Base-by-base conservation (phyloP, 2,797 vertebrate species). In the Avahi laniger region DNA sequence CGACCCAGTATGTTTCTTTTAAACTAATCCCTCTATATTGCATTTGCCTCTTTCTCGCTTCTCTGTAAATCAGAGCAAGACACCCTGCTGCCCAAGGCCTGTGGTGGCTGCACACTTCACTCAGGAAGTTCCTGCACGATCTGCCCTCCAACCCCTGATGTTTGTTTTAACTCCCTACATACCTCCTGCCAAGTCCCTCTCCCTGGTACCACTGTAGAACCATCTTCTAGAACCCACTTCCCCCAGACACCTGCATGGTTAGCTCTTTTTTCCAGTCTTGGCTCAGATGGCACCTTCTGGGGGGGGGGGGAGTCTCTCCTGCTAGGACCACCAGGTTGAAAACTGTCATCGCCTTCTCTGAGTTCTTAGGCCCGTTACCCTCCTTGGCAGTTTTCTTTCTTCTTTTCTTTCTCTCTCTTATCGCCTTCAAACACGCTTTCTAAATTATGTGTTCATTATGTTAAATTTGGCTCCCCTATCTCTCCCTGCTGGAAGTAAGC, bases 71-170 rank as follows among this genome's bases (percentile, higher is more conserved):
- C 75, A 41, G 6, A 85, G 30, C 33, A 18, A 0, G 2, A 28
- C 33, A 38, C 0, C 22, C 33, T 4, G 2, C 52, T 52, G 30
- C 33, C 65, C 33, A 61, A 54, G 76, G 54, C 33, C n/a, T 11
- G 14, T 9, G 0, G 6, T 11, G 38, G n/a, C 38, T 65, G 17
- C 22, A 33, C 24, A 10, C 26, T 75, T 83, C 38, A 24, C 50
- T 30, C 48, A 11, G 76, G n/a, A 52, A 2, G 20, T 69, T 41
- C 30, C 63, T 22, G 0, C n/a, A 0, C 0, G 0, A 14, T n/a
- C 28, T 54, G 22, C 43, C 43, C 24, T 57, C 20, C 50, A 24
- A 4, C 50, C 43, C 33, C n/a, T 73, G 7, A 52, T 2, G 24
- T 38, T 8, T 57, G 14, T 43, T 61, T 82, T 43, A 10, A 8